Evolutionary conservation across 2,797 vertebrate genomes (phyloP), one percentile per base, ranked within the genome.

Genomic region (Argyrosomus regius): DNA sequence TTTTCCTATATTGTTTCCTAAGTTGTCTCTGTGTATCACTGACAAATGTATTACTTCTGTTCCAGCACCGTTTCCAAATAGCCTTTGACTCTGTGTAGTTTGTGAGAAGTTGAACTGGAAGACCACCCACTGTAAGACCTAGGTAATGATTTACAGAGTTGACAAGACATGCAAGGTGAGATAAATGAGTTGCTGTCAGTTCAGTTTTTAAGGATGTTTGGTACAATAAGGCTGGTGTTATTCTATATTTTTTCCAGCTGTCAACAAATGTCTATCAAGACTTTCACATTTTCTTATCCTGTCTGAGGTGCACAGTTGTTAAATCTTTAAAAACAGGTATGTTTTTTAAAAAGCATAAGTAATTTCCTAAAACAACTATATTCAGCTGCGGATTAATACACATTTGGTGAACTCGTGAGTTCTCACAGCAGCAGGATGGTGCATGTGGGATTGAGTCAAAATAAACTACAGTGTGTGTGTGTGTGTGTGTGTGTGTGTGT

Each of bases 1-100:
- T 91, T 94, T 92, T 88, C 83, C 75, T 77, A 41, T 84, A 91
- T 94, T 94, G 93, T 94, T 94, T 93, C 82, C 70, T 70, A 48
- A 74, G 61, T 69, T 79, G 73, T 89, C 81, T 84, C 63, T 64
- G 74, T 86, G 77, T 88, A 75, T 90, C 72, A 62, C 53, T 77
- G 43, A 77, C 62, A 91, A 90, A 86, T 81, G 74, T 83, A 78
- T 91, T 87, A 83, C 76, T 72, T 92, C 66, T 87, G 75, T 89
- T 80, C 77, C 57, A 67, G 66, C 73, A 78, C 79, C 77, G 76
- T 87, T 94, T 92, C 90, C 72, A 87, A 88, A 87, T 86, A 72
- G 80, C 68, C 31, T 62, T 75, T 80, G 31, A 78, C 45, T 80
- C 6, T 49, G 16, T 54, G 54, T 81, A 56, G 28, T 77, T 67